phyloP scores from a whole-genome alignment of 2,113 vertebrate genomes.

The Apteryx mantelli region DNA sequence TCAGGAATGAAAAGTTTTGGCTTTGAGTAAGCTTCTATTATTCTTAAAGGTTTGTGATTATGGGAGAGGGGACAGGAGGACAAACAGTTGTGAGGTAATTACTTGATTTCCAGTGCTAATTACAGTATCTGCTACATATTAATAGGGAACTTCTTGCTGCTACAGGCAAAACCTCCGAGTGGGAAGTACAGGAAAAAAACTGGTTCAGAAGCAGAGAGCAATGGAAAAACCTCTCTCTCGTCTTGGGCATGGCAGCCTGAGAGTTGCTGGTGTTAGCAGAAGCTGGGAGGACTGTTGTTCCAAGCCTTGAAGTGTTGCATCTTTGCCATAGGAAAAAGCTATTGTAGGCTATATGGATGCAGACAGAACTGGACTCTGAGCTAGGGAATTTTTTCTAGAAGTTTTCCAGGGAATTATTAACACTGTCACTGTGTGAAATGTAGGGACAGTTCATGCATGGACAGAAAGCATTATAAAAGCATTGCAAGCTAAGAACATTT shows the following conservation, averaged over 20 bases:
- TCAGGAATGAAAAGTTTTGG: background rate
- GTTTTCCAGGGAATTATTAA: slow-evolving; percentile 31
- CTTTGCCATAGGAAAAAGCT: background rate
- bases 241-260: background rate
- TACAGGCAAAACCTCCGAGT: background rate
- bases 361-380: background rate
- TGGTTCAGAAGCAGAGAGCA: background rate
- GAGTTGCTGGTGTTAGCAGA: fast-evolving
- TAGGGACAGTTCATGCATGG: background rate
- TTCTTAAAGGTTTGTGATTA: background rate
- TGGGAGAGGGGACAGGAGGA: background rate
- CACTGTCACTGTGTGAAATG: background rate
- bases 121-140: slow-evolving; percentile 23
- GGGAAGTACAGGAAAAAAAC: background rate
- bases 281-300: background rate
- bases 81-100: background rate
- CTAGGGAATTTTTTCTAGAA: slow-evolving; percentile 31
- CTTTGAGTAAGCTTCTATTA: background rate
- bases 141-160: background rate
- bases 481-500: slow-evolving; percentile 30
- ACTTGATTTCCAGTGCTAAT: slow-evolving; percentile 9
- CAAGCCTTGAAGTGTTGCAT: background rate
- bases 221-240: background rate
- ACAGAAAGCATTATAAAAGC: slow-evolving; percentile 9
- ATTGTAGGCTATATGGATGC: background rate